Base-by-base conservation (phyloP, 2,797 vertebrate species). In the Sternotherus odoratus region DNA sequence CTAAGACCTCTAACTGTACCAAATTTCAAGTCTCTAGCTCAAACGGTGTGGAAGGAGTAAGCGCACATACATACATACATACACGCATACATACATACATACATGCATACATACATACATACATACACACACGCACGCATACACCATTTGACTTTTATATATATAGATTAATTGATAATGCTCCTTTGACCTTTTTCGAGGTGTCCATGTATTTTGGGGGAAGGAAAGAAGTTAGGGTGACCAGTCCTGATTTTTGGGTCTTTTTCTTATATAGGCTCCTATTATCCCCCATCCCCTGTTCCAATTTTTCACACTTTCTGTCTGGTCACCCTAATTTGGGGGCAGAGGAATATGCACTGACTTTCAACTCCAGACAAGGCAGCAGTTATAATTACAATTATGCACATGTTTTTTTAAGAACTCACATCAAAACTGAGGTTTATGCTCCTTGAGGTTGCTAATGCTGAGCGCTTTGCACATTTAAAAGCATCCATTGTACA, bases 401-500 rank as follows among this genome's bases (percentile, higher is more conserved):
- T 2, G 57, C 24, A 13, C 85, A 49, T 74, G 19, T 72, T 87
- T 91, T 69, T 63, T 78, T 53, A 54, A 63, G 79, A 83, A n/a
- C 39, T 93, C 39, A 39, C 12, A 36, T 1, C 19, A 56, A 92
- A 80, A 86, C 56, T 43, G 80, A 77, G 60, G 39, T 49, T 85
- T 72, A 77, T 30, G 85, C 39, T 48, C 48, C 66, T 33, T 63
- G 79, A 92, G 57, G 69, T 80, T 89, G 79, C 75, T 78, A 79
- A 43, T 3, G 24, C 79, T 77, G 83, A 75, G 39, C 19, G 86
- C 91, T 88, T 75, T 93, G 49, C 91, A 83, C 77, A 88, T 86
- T 95, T 87, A 96, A 95, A 89, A 74, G 2, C 49, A 50, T n/a
- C n/a, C 24, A 39, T 51, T 30, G 16, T 39, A 12, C 77, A 57